Evolutionary conservation across 2,113 vertebrate genomes (phyloP).

Genomic region (Stomatorhinus ivindoensis): DNA sequence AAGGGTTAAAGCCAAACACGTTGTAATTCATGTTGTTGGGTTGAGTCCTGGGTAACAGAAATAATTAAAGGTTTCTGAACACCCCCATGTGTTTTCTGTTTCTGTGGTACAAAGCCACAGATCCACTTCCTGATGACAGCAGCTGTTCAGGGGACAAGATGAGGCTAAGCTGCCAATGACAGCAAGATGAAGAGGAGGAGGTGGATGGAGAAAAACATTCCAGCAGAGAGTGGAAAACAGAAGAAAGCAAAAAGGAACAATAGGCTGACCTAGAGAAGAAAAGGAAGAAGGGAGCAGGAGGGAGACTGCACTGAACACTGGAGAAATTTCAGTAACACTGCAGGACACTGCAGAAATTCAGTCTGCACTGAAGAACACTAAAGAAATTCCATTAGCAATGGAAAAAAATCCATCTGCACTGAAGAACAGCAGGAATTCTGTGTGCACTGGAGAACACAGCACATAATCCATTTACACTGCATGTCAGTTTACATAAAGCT

Average conservation of each 20-base stretch:
- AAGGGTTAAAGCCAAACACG: neutral
- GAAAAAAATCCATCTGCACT: neutral
- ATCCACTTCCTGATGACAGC: neutral
- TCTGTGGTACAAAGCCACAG: neutral
- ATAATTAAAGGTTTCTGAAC: neutral
- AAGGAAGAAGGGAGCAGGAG: neutral
- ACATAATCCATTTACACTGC: neutral
- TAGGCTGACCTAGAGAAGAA: neutral
- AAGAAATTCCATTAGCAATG: neutral
- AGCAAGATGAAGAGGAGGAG: neutral
- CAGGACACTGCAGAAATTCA: neutral
- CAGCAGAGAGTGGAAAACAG: neutral
- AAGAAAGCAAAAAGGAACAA: neutral
- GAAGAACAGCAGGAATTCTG: neutral
- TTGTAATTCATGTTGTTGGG: neutral
- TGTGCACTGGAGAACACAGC: neutral
- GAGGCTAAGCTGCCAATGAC: neutral
- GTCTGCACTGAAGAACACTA: neutral
- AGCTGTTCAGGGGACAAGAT: neutral
- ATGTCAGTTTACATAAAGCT: neutral
- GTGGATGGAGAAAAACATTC: neutral
- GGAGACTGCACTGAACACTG: neutral
- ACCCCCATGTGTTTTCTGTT: neutral
- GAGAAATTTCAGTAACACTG: neutral
- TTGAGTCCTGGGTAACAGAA: neutral